Percentiles rank a stretch among this genome's conserved stretches.
These are phyloP conservation scores for Phasianus colchicus DNA, from an alignment of 2,113 vertebrate species.

Conservation along the genomic window DNA sequence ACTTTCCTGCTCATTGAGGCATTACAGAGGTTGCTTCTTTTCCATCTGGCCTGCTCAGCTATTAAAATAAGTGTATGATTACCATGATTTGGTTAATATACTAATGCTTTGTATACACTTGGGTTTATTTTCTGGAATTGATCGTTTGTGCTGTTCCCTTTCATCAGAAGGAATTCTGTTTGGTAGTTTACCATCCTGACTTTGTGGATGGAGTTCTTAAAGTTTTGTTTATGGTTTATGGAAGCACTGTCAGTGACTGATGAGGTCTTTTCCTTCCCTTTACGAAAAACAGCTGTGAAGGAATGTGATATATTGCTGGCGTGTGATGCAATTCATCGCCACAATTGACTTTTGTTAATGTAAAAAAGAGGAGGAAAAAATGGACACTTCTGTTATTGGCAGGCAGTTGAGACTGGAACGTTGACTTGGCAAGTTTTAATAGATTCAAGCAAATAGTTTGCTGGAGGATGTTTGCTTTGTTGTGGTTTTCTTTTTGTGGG, in stretches of 20 bases:
- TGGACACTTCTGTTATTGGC: conserved; percentile 17
- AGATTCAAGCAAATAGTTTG: conserved; percentile 34
- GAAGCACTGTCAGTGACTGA: background rate
- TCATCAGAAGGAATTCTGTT: background rate
- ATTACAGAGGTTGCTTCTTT: background rate
- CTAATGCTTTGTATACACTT: background rate
- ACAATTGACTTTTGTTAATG: conserved; percentile 47
- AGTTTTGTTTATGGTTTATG: background rate
- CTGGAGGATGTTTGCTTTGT: conserved; percentile 66
- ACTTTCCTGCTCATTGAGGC: background rate
- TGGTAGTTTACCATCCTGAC: background rate
- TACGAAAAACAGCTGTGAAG: background rate
- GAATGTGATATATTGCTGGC: background rate
- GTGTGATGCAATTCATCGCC: conserved; percentile 11
- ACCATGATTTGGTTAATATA: rapidly evolving
- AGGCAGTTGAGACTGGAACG: conserved; percentile 20
- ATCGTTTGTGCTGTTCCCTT: background rate
- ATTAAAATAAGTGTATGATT: background rate
- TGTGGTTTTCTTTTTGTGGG: conserved; percentile 59
- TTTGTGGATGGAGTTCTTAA: background rate
- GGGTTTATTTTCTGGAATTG: background rate
- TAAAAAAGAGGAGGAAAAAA: conserved; percentile 1
- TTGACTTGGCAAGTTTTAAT: conserved; percentile 65
- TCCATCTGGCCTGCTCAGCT: background rate
- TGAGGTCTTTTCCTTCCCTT: conserved; percentile 6